Conservation (phyloP, 2,797 vertebrate genomes). For the Pitangus sulphuratus region DNA sequence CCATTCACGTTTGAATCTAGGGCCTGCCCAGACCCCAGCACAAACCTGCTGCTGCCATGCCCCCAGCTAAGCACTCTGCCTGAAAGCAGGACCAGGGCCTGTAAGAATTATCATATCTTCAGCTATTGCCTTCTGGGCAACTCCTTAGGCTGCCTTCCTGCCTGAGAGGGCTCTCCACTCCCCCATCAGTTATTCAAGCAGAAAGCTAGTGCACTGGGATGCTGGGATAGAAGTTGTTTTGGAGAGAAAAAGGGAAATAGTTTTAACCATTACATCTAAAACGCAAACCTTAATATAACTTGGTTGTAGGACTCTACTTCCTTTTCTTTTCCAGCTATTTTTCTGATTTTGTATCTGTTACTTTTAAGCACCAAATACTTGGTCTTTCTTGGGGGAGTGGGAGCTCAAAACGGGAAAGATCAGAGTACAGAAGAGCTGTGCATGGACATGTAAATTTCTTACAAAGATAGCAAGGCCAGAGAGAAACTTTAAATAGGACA, state of each 20-base stretch:
- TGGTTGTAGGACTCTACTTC: neutral
- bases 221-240: neutral
- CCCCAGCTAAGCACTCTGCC: neutral
- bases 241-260: neutral
- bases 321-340: neutral
- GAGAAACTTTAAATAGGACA: neutral
- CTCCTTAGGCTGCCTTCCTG: neutral
- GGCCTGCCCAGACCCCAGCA: neutral
- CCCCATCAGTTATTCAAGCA: neutral
- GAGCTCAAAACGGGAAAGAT: neutral
- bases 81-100: neutral
- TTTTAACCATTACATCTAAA: neutral
- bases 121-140: neutral
- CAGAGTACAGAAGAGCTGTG: neutral
- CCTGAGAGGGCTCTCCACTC: neutral
- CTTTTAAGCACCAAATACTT: neutral
- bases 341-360: neutral
- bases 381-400: neutral
- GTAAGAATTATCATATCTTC: neutral
- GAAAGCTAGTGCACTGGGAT: neutral
- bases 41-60: fast-evolving
- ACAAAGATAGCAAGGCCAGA: neutral
- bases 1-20: neutral
- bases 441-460: neutral
- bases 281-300: neutral